These are phyloP conservation scores for Anas bahamensis DNA, from an alignment of 2,797 vertebrate species.

Conservation along the genomic window DNA sequence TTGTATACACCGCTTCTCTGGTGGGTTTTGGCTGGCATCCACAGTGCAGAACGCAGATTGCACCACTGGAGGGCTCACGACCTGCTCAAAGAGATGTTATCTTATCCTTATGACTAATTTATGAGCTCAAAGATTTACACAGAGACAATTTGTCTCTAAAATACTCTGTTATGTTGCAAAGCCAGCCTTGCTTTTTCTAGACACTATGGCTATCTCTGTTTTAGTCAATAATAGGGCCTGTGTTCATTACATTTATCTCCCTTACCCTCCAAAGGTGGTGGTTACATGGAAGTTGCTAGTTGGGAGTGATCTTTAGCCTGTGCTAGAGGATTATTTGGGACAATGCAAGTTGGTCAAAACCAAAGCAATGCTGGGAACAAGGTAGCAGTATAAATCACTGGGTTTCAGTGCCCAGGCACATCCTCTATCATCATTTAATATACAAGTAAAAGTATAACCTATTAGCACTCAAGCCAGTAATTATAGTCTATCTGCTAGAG, in stretches of 20 bases:
- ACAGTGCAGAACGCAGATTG: neutral
- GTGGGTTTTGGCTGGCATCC: constrained; percentile 33
- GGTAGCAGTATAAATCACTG: neutral
- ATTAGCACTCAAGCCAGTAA: neutral
- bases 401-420: neutral
- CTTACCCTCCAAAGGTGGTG: neutral
- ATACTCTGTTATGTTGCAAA: neutral
- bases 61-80: constrained; percentile 60
- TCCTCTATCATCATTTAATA: neutral
- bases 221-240: neutral
- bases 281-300: neutral
- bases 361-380: neutral
- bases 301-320: neutral
- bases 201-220: neutral
- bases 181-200: neutral
- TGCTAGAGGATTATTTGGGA: neutral
- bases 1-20: neutral
- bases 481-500: neutral
- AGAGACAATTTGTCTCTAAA: neutral
- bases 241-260: neutral
- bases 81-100: constrained; percentile 46
- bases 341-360: neutral
- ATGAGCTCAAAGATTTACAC: constrained; percentile 20
- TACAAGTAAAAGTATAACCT: neutral
- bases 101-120: constrained; percentile 34